These are phyloP conservation scores for Synergus japonicus DNA, from an alignment of 2,888 invertebrate genomes.

Conservation along the genomic window DNA sequence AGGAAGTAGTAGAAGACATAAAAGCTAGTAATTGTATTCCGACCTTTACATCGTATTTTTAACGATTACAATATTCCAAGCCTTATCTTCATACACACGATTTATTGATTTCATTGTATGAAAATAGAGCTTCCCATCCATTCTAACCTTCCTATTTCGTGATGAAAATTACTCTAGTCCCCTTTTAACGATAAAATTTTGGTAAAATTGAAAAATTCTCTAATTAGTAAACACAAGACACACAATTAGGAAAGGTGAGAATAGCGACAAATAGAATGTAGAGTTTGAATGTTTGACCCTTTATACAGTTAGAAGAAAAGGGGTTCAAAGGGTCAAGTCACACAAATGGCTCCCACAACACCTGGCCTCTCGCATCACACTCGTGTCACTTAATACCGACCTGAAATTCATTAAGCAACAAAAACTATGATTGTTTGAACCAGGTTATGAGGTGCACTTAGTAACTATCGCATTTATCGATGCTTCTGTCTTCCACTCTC, in stretches of 20 bases:
- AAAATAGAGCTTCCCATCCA: slow-evolving; percentile 67
- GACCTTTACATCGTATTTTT: slow-evolving; percentile 72
- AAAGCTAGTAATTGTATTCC: slow-evolving; percentile 67
- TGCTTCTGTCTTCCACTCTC: slow-evolving; percentile 58
- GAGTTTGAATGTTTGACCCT: slow-evolving; percentile 67
- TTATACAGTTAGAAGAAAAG: slow-evolving; percentile 71
- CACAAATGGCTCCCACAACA: slow-evolving; percentile 76
- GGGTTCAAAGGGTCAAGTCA: slow-evolving; percentile 75
- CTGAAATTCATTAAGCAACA: slow-evolving; percentile 78
- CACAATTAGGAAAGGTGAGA: slow-evolving; percentile 67
- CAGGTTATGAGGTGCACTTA: slow-evolving; percentile 68
- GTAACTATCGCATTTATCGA: slow-evolving; percentile 67
- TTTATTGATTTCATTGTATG: slow-evolving; percentile 62
- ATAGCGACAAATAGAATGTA: slow-evolving; percentile 68
- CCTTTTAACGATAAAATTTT: slow-evolving; percentile 15
- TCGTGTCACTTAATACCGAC: slow-evolving; percentile 78
- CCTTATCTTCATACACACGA: slow-evolving; percentile 65
- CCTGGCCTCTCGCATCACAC: slow-evolving; percentile 76
- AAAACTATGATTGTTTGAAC: slow-evolving; percentile 75
- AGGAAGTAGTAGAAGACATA: slow-evolving; percentile 48
- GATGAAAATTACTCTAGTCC: slow-evolving; percentile 48
- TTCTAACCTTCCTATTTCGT: slow-evolving; percentile 71
- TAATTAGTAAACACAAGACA: slow-evolving; percentile 2
- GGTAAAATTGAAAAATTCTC: background rate
- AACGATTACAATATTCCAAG: slow-evolving; percentile 63